Percentiles rank a stretch among this genome's conserved stretches.
phyloP scores from a whole-genome alignment of 1,140 invertebrate genomes.

The Meloidogyne floridensis region DNA sequence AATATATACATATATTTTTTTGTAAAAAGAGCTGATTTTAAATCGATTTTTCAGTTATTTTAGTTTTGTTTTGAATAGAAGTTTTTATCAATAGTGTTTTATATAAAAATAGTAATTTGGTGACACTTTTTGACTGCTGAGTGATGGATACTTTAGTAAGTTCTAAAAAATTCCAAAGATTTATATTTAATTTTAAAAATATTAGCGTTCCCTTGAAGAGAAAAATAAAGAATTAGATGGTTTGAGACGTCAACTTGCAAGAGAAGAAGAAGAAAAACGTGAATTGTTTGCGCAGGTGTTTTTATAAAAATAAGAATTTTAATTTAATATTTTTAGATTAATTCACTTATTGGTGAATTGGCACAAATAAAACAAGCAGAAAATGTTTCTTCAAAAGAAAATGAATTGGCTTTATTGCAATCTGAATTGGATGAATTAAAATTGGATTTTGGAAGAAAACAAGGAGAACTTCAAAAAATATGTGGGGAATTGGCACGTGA shows the following conservation, averaged over 20 bases:
- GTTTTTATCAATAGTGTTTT: no score
- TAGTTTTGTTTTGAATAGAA: no score
- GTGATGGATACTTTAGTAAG: no score
- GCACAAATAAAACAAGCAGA: conserved; percentile 5
- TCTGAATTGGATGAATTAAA: conserved; percentile 23
- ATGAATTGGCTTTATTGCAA: conserved; percentile 19
- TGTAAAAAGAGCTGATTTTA: no score
- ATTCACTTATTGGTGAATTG: conserved; percentile 35
- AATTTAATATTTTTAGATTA: conserved; percentile 28
- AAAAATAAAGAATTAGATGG: conserved; percentile 34
- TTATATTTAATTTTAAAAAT: neutral
- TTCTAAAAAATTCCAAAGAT: no score
- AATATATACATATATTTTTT: no score
- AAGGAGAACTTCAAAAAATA: conserved; percentile 26
- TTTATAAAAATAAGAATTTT: neutral
- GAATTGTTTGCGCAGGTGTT: conserved; percentile 37
- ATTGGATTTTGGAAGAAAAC: conserved; percentile 18
- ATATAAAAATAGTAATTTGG: no score
- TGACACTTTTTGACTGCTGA: no score
- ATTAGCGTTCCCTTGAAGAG: conserved; percentile 30
- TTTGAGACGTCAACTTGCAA: conserved; percentile 26
- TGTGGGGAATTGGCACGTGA: neutral
- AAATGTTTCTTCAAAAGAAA: neutral
- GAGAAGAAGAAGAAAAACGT: conserved; percentile 39
- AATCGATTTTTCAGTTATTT: no score